Percentiles rank a stretch among this genome's conserved stretches.
Evolutionary conservation across 2,113 vertebrate genomes (phyloP).

Genomic region (Campylorhamphus procurvoides): DNA sequence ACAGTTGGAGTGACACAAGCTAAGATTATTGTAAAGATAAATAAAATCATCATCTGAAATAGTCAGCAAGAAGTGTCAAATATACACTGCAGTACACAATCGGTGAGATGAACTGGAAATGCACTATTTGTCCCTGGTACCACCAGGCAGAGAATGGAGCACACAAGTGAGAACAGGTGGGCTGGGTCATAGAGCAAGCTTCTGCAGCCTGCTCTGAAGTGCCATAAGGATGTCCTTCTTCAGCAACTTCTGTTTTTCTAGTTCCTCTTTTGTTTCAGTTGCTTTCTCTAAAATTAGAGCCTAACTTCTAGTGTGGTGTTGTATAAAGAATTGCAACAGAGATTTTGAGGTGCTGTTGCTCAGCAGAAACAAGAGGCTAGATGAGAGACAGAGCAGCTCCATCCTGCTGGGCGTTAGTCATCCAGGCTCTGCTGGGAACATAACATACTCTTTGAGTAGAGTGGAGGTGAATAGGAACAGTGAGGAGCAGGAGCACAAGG

Average conservation of each 20-base stretch:
- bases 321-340: background rate
- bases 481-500: background rate
- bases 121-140: background rate
- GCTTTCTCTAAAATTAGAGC: background rate
- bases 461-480: background rate
- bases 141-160: background rate
- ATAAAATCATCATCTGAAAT: background rate
- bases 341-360: background rate
- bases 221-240: background rate
- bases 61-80: background rate
- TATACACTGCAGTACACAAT: background rate
- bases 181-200: background rate
- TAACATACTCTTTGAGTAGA: background rate
- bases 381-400: background rate
- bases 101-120: background rate
- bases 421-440: background rate
- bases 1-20: background rate
- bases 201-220: background rate
- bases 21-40: background rate
- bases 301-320: background rate
- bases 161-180: background rate
- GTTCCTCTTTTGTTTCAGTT: background rate
- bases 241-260: background rate
- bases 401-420: background rate
- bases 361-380: background rate